phyloP scores from a whole-genome alignment of 2,888 invertebrate genomes.

The Scelioninae gen. 1 region DNA sequence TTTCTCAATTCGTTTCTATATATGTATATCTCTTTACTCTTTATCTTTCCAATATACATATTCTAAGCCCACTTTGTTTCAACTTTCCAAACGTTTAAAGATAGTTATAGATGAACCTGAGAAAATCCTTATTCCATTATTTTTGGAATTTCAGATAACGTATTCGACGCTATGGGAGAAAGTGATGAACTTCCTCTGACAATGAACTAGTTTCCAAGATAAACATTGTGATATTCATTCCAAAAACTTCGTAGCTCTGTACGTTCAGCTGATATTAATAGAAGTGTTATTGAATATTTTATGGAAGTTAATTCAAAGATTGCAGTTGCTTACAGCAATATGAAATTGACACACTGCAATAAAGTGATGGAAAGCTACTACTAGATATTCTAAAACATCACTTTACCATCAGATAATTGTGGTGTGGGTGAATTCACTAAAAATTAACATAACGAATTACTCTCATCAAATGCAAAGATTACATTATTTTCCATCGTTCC shows the following conservation, averaged over 20 bases:
- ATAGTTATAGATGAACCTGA: too few relatives aligned
- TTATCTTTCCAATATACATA: slow-evolving; percentile 28
- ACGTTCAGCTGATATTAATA: too few relatives aligned
- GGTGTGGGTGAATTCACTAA: too few relatives aligned
- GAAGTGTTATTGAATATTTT: neutral
- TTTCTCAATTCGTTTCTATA: slow-evolving; percentile 51
- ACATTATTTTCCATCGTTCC: too few relatives aligned
- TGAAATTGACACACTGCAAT: neutral
- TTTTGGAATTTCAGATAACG: slow-evolving; percentile 3
- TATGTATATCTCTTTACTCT: slow-evolving; percentile 13
- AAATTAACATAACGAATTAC: too few relatives aligned
- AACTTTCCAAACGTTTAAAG: slow-evolving; percentile 15
- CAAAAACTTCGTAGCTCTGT: too few relatives aligned
- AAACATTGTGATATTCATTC: neutral
- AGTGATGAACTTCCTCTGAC: neutral
- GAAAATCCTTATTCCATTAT: neutral
- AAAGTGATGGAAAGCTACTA: neutral
- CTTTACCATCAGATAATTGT: too few relatives aligned
- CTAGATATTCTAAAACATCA: too few relatives aligned
- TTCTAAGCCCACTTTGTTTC: slow-evolving; percentile 20
- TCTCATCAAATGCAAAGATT: too few relatives aligned
- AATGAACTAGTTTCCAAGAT: too few relatives aligned
- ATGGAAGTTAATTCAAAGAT: neutral
- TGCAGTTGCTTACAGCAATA: too few relatives aligned
- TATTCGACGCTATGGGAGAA: neutral